A percentile compares a stretch with the other conserved stretches of the same genome.
Conservation (phyloP, 1,140 invertebrate genomes). For the Penaeus vannamei region DNA sequence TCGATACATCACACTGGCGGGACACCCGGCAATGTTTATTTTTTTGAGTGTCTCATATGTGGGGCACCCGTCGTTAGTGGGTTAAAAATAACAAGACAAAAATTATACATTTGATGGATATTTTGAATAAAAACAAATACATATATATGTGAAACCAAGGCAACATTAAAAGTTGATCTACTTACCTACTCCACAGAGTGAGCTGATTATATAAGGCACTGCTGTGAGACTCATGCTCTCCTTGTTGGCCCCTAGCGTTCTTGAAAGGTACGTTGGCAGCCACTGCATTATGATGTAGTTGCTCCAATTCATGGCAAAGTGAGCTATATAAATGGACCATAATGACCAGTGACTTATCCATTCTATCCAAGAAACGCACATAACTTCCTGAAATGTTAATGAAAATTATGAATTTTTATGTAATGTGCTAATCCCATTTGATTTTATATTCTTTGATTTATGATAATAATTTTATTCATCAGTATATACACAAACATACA, state of each 20-base stretch:
- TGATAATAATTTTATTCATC: not conserved
- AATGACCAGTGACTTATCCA: conserved; percentile 82
- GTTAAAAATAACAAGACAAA: too few relatives aligned
- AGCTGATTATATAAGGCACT: conserved; percentile 84
- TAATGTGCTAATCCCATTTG: not conserved
- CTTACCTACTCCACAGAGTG: conserved; percentile 81
- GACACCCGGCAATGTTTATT: too few relatives aligned
- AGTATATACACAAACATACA: not conserved
- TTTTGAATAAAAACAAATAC: too few relatives aligned
- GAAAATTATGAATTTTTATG: not conserved
- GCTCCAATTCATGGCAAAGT: conserved; percentile 89
- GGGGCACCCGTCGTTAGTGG: too few relatives aligned
- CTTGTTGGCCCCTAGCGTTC: conserved; percentile 80
- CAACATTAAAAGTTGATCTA: conserved; percentile 59
- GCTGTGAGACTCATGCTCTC: conserved; percentile 85
- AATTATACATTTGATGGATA: too few relatives aligned
- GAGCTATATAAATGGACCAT: conserved; percentile 85
- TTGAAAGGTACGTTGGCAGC: conserved; percentile 83
- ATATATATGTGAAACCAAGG: not conserved
- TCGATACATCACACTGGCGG: too few relatives aligned
- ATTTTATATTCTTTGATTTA: not conserved
- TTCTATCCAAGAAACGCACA: conserved; percentile 78
- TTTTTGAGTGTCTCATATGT: too few relatives aligned
- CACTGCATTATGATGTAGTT: conserved; percentile 90
- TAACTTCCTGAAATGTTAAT: conserved; percentile 57